These are phyloP conservation scores for Apaloderma vittatum DNA, from an alignment of 2,113 vertebrate genomes.

Conservation along the genomic window DNA sequence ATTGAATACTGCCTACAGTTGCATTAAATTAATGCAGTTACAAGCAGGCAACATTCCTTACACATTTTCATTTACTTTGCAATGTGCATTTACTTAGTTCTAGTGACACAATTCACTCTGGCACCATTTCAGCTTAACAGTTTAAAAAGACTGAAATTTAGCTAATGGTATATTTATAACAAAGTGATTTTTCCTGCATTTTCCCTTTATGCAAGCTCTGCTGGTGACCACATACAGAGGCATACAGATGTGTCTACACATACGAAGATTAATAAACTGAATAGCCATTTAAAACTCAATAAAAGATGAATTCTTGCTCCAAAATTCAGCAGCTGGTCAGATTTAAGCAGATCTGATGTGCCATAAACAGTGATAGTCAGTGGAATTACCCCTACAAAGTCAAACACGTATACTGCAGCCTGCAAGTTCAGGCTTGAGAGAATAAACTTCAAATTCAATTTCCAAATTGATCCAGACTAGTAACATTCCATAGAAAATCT, in stretches of 20 bases:
- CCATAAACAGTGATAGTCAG: neutral
- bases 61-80: slow-evolving; percentile 38
- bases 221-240: neutral
- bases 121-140: slow-evolving; percentile 11
- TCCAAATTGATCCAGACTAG: neutral
- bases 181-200: slow-evolving; percentile 2
- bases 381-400: neutral
- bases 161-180: neutral
- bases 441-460: neutral
- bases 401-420: neutral
- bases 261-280: neutral
- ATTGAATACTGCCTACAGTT: slow-evolving; percentile 18
- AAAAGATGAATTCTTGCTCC: neutral
- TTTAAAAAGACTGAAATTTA: slow-evolving; percentile 19
- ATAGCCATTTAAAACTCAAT: neutral
- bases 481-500: neutral
- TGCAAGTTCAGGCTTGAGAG: neutral
- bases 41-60: slow-evolving; percentile 34
- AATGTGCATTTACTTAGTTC: slow-evolving; percentile 39
- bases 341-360: neutral
- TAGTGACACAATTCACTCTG: slow-evolving; percentile 6
- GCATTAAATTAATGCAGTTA: slow-evolving; percentile 46
- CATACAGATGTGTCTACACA: neutral
- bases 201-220: neutral
- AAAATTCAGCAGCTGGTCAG: slow-evolving; percentile 7